These are phyloP conservation scores for Agrenia bidenticulata DNA, from an alignment of 2,888 invertebrate genomes.

Conservation along the genomic window DNA sequence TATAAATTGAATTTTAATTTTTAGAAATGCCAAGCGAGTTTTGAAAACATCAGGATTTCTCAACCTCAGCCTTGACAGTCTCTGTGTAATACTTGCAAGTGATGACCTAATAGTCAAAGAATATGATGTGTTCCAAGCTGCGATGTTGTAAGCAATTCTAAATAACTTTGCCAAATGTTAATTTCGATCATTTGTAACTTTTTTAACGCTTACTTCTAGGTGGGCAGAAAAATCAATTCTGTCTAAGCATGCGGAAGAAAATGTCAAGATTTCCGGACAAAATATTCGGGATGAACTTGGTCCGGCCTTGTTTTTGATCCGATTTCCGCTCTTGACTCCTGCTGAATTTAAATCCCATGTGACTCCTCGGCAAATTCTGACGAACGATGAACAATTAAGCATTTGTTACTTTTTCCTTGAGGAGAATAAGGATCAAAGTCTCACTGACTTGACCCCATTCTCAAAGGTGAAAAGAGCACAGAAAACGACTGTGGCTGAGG, in stretches of 20 bases:
- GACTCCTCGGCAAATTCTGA: neutral
- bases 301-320: neutral
- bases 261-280: neutral
- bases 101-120: slow-evolving; percentile 17
- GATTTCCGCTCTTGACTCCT: slow-evolving; percentile 3
- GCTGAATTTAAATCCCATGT: neutral
- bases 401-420: neutral
- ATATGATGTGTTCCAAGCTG: slow-evolving; percentile 10
- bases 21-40: slow-evolving; percentile 2
- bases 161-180: neutral
- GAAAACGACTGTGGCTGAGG: neutral
- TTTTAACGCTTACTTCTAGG: slow-evolving; percentile 6
- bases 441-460: neutral
- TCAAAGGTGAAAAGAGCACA: neutral
- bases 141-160: slow-evolving; percentile 1
- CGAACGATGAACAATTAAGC: neutral
- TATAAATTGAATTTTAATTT: neutral
- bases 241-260: no score
- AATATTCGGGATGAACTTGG: slow-evolving; percentile 11
- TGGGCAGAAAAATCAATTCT: slow-evolving; percentile 12
- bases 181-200: neutral
- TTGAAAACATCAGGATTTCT: slow-evolving; percentile 5
- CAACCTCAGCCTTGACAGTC: neutral
- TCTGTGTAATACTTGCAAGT: slow-evolving; percentile 8
- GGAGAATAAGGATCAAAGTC: neutral